Percentiles rank a stretch among this genome's conserved stretches.
Conservation (phyloP, 2,888 invertebrate species). For the Ectemnius continuus region DNA sequence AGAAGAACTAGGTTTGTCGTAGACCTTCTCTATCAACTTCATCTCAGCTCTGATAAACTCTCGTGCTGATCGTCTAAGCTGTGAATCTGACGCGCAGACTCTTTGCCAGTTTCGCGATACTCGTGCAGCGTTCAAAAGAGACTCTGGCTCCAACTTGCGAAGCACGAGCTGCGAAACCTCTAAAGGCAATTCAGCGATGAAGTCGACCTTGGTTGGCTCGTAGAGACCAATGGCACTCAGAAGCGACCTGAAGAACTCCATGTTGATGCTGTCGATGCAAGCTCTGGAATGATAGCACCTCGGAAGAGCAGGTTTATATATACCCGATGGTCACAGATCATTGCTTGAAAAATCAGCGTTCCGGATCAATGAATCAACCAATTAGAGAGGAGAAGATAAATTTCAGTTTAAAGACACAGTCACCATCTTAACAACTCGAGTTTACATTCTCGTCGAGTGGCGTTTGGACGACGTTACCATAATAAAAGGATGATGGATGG, state of each 20-base stretch:
- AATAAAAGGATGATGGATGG: too few species aligned
- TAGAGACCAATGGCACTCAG: conserved; percentile 9
- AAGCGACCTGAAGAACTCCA: conserved; percentile 28
- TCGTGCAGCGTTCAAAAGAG: conserved; percentile 16
- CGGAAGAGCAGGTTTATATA: conserved; percentile 1
- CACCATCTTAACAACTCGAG: too few species aligned
- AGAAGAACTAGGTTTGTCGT: too few species aligned
- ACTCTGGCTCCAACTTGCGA: conserved; percentile 33
- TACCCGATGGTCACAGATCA: background rate
- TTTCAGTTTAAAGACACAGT: too few species aligned
- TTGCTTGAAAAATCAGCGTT: background rate
- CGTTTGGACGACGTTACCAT: too few species aligned
- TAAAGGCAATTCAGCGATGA: conserved; percentile 21
- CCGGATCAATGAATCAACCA: conserved; percentile 15
- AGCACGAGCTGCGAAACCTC: conserved; percentile 35
- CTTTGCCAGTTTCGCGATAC: conserved; percentile 20
- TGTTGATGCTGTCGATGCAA: background rate
- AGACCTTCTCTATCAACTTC: background rate
- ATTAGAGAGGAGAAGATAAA: conserved; percentile 8
- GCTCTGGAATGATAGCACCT: background rate
- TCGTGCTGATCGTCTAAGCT: conserved; percentile 3
- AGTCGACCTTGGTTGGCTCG: conserved; percentile 18
- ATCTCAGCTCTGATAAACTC: background rate
- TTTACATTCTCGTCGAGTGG: too few species aligned
- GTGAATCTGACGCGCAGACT: conserved; percentile 10